Percentiles rank a stretch among this genome's conserved stretches.
Conservation (phyloP, 2,888 invertebrate species). For the Pollenia griseotomentosa region DNA sequence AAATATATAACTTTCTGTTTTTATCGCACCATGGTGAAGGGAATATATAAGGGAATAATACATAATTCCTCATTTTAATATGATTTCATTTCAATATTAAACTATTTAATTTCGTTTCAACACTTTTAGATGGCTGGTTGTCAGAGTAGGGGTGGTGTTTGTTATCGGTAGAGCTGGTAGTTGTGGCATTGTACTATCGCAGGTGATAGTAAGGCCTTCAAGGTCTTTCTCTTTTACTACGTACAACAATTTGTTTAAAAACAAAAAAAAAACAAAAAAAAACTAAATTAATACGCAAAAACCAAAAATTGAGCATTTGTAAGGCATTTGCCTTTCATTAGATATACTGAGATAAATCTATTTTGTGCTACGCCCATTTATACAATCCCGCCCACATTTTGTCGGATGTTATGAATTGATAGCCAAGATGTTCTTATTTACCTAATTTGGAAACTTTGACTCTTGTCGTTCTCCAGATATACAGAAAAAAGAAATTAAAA, state of each 20-base stretch:
- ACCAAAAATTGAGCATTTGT: not conserved
- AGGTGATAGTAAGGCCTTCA: slow-evolving; percentile 34
- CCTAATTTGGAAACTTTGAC: too few species aligned
- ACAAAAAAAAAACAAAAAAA: not conserved
- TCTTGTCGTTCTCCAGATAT: too few species aligned
- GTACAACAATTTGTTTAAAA: not conserved
- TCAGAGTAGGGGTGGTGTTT: not conserved
- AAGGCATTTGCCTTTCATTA: too few species aligned
- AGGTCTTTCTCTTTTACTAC: slow-evolving; percentile 5
- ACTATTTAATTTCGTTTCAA: slow-evolving; percentile 6
- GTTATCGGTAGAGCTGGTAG: not conserved
- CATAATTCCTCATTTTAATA: slow-evolving; percentile 8
- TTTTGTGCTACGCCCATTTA: too few species aligned
- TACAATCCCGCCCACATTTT: too few species aligned
- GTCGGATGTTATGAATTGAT: too few species aligned
- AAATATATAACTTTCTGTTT: too few species aligned
- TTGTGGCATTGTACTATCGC: slow-evolving; percentile 10
- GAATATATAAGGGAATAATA: not conserved
- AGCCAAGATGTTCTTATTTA: too few species aligned
- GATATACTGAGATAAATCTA: too few species aligned
- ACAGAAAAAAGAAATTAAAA: too few species aligned
- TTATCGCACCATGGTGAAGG: too few species aligned
- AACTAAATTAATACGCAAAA: not conserved
- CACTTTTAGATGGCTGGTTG: not conserved
- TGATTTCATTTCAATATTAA: slow-evolving; percentile 37